Percentiles rank a stretch among this genome's conserved stretches.
phyloP scores from a whole-genome alignment of 2,888 invertebrate genomes.

The Eristalis tenax region DNA sequence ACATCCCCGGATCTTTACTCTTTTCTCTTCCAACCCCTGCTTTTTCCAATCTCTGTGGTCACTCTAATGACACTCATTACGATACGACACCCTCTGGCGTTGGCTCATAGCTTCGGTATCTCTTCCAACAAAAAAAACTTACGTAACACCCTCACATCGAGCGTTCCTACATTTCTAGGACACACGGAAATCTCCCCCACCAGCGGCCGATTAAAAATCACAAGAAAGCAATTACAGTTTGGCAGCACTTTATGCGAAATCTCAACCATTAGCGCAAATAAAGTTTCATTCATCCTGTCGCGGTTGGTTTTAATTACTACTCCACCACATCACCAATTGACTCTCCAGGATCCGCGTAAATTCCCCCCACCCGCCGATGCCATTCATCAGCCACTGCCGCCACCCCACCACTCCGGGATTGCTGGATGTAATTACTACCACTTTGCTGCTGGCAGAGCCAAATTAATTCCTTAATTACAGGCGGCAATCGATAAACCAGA shows the following conservation, averaged over 20 bases:
- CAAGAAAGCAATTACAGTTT: slow-evolving; percentile 47
- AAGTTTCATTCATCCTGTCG: slow-evolving; percentile 66
- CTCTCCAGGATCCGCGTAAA: slow-evolving; percentile 29
- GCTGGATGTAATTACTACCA: slow-evolving; percentile 55
- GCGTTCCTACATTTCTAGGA: neutral
- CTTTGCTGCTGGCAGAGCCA: slow-evolving; percentile 49
- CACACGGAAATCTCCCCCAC: neutral
- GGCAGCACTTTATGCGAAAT: slow-evolving; percentile 56
- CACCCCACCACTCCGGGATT: neutral
- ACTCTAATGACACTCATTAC: too few relatives aligned
- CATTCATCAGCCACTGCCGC: neutral
- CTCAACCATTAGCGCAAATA: slow-evolving; percentile 67
- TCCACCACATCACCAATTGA: slow-evolving; percentile 41
- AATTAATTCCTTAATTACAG: slow-evolving; percentile 68
- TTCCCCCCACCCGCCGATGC: neutral
- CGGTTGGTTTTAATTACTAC: slow-evolving; percentile 69
- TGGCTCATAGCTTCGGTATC: too few relatives aligned
- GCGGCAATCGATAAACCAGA: slow-evolving; percentile 57
- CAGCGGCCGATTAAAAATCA: slow-evolving; percentile 32
- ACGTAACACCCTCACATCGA: neutral
- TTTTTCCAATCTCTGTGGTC: too few relatives aligned
- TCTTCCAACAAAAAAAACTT: neutral
- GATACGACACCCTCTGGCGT: too few relatives aligned
- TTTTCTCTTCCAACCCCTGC: too few relatives aligned
- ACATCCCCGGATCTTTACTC: too few relatives aligned